Evolutionary conservation across 1,140 invertebrate species (phyloP), one percentile per base, ranked within the genome.

Genomic region (Heliconius nattereri): DNA sequence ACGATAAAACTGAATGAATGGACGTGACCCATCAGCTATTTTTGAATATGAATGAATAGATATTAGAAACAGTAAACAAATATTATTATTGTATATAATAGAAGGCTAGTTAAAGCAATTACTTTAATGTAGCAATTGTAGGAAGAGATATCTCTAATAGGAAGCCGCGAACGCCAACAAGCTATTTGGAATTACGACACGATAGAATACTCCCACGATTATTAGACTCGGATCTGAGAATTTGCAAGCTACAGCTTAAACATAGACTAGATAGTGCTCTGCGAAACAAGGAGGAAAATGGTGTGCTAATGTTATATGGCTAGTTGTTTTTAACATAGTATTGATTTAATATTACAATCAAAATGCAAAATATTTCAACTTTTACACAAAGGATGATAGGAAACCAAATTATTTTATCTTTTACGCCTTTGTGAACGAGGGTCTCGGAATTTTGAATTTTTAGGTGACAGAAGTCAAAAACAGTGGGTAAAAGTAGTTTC

Each of bases 1-100:
- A 49, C 76, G 75, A 81, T 81, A 83, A 83, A 87, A 84, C 75
- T 84, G 75, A 81, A 86, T 86, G 83, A 86, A 85, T 83, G 81
- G 82, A 84, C 81, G 80, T 78, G 60, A 71, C 76, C 83, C 60
- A 79, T 76, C 79, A 78, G 71, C 81, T 82, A 82, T 80, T 84
- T 81, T 82, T 70, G 78, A 78, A 83, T 79, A 78, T 81, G 81
- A 79, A 78, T 82, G 77, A 73, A 76, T 57, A 71, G 75, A 76
- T 57, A 81, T 80, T 52, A 76, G 70, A 54, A 72, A 37, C 71
- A 20, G 20, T 37, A 72, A 72, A 72, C 19, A 72, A 72, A 72
- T 37, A 72, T 72, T 66, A 66, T 66, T 26, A n/a, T n/a, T n/a
- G n/a, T n/a, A n/a, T n/a, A n/a, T n/a, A n/a, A n/a, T n/a, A 66